Percentiles rank a stretch among this genome's conserved stretches.
Evolutionary conservation across 2,797 vertebrate genomes (phyloP).

Genomic region (Pipistrellus nathusii): DNA sequence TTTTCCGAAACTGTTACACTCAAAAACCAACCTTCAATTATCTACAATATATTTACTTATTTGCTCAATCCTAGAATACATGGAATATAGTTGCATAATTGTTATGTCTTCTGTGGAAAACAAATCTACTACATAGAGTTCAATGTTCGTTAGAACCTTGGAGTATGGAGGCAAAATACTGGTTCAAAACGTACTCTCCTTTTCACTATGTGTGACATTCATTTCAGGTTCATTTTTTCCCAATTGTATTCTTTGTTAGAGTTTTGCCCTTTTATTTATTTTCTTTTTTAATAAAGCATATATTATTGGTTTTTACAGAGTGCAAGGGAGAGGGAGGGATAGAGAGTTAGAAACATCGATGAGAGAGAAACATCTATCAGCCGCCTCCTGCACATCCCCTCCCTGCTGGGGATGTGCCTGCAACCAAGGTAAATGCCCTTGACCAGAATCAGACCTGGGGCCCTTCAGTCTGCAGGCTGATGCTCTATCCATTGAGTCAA

Average conservation of each 20-base stretch:
- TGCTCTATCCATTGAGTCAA: too few species aligned
- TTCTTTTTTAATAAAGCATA: too few species aligned
- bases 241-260: background rate
- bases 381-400: too few species aligned
- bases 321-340: too few species aligned
- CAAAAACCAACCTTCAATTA: background rate
- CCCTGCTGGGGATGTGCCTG: too few species aligned
- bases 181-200: background rate
- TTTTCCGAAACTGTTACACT: background rate
- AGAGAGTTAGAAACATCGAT: too few species aligned
- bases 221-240: background rate
- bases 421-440: too few species aligned
- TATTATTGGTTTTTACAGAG: too few species aligned
- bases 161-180: background rate
- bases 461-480: too few species aligned
- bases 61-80: background rate
- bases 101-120: background rate
- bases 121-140: background rate
- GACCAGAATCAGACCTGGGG: too few species aligned
- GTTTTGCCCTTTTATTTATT: background rate
- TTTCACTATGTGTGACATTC: background rate
- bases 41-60: background rate
- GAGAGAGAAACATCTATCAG: too few species aligned
- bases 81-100: background rate
- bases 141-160: background rate